Evolutionary conservation across 2,888 invertebrate genomes (phyloP).

Genomic region (Lycia hirtaria): DNA sequence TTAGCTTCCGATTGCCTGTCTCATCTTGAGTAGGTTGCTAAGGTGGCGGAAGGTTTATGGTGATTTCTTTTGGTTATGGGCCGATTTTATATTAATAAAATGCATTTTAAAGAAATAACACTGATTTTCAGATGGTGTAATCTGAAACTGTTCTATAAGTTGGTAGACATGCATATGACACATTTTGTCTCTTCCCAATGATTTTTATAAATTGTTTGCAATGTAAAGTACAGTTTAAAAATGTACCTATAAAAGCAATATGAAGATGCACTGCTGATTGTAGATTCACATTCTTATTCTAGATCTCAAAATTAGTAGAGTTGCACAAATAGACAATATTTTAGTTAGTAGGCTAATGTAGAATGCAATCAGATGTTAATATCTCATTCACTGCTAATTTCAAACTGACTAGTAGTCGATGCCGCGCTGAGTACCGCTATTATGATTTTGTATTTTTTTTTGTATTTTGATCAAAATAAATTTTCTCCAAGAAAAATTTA

Average conservation of each 20-base stretch:
- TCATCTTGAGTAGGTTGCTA: conserved; percentile 57
- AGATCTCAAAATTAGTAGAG: conserved; percentile 40
- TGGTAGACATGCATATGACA: conserved; percentile 18
- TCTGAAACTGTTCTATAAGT: background rate
- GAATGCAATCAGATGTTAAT: conserved; percentile 24
- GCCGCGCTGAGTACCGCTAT: conserved; percentile 13
- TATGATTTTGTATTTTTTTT: background rate
- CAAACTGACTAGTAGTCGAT: background rate
- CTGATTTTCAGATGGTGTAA: background rate
- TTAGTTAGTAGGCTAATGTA: conserved; percentile 44
- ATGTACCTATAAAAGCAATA: conserved; percentile 45
- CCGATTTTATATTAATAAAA: conserved; percentile 21
- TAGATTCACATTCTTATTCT: conserved; percentile 46
- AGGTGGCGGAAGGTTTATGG: conserved; percentile 51
- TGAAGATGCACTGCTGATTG: conserved; percentile 53
- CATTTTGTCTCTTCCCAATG: conserved; percentile 39
- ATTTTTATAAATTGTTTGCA: conserved; percentile 40
- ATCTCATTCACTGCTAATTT: conserved; percentile 9
- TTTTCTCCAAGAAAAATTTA: conserved; percentile 41
- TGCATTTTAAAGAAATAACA: background rate
- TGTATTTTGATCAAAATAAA: conserved; percentile 36
- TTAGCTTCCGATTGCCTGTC: conserved; percentile 56
- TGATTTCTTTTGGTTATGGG: conserved; percentile 43
- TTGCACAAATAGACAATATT: conserved; percentile 41
- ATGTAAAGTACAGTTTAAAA: conserved; percentile 48